Evolutionary conservation across 1,140 invertebrate species (phyloP).

Genomic region (Neodiprion fabricii): DNA sequence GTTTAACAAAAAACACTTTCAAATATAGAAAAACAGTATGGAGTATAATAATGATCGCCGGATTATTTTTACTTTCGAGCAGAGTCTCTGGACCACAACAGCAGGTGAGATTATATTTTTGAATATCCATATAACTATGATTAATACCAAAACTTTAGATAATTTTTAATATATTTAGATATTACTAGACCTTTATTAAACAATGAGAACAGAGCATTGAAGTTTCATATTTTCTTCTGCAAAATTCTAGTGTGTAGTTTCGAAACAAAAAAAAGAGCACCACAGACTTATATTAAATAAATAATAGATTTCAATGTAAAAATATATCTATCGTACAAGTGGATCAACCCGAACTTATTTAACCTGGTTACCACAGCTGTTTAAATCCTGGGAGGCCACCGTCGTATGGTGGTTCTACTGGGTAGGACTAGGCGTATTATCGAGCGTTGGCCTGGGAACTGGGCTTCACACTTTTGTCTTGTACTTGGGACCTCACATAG

Average conservation of each 20-base stretch:
- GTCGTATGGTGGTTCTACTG: slow-evolving; percentile 88
- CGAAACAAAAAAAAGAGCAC: too few species aligned
- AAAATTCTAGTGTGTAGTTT: neutral
- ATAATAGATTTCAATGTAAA: too few species aligned
- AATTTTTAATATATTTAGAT: slow-evolving; percentile 24
- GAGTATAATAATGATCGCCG: slow-evolving; percentile 52
- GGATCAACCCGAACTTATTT: neutral
- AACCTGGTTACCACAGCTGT: slow-evolving; percentile 55
- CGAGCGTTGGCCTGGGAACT: slow-evolving; percentile 96
- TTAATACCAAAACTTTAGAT: slow-evolving; percentile 12
- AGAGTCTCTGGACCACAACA: slow-evolving; percentile 68
- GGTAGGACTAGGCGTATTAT: slow-evolving; percentile 93
- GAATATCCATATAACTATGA: slow-evolving; percentile 26
- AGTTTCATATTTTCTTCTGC: slow-evolving; percentile 7
- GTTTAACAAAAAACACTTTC: slow-evolving; percentile 63
- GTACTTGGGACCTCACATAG: slow-evolving; percentile 93
- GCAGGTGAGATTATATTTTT: slow-evolving; percentile 56
- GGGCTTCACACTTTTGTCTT: slow-evolving; percentile 98
- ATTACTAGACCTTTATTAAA: neutral
- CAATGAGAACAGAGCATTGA: neutral
- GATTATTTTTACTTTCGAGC: slow-evolving; percentile 57
- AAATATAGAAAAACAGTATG: slow-evolving; percentile 51
- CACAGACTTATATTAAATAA: too few species aligned
- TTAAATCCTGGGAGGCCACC: slow-evolving; percentile 63
- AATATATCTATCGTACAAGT: too few species aligned